Evolutionary conservation across 2,113 vertebrate genomes (phyloP), one percentile per base, ranked within the genome.

Genomic region (Ivindomyrus marchei): DNA sequence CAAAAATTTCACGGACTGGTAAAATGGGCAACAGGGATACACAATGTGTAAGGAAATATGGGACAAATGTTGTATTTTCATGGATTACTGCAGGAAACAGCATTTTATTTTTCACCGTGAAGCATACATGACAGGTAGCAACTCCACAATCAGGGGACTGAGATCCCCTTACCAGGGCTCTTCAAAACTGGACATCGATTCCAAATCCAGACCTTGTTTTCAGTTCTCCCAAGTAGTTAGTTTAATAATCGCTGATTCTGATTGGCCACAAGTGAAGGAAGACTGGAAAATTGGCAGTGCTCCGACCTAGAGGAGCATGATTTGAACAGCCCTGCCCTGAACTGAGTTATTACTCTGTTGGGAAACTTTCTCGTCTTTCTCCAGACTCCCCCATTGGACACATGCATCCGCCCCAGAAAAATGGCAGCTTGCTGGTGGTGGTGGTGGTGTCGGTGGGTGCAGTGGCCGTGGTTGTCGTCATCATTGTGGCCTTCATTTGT

Each of bases 391-490:
- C 98, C 3, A 96, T 98, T 3, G 98, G 98, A 66, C 98, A 99
- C 93, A 98, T 99, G 96, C 97, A 96, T 13, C 98, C 98, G 0
- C 98, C 98, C 2, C 98, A 98, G 92, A 98, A 97, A 94, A 97
- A 96, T 93, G 96, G 97, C 91, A 98, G 97, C 93, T 96, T 99
- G 52, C 95, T 99, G n/a, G 96, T 99, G 50, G 95, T 98, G 93
- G 95, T 98, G 0, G 95, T 99, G 36, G 97, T 98, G 62, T 97
- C 98, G 0, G 94, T 98, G 0, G 98, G 97, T 0, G 94, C 96
- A 9, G 93, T 99, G 77, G 97, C 96, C 0, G 95, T 97, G 84
- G 94, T 98, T 0, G 97, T 96, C 5, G 96, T 98, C 52, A 96
- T 94, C 62, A 96, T 96, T 0, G 97, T 96, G 89, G 97, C 97